Conservation (phyloP, 2,888 invertebrate species). For the Allophyes oxyacanthae region DNA sequence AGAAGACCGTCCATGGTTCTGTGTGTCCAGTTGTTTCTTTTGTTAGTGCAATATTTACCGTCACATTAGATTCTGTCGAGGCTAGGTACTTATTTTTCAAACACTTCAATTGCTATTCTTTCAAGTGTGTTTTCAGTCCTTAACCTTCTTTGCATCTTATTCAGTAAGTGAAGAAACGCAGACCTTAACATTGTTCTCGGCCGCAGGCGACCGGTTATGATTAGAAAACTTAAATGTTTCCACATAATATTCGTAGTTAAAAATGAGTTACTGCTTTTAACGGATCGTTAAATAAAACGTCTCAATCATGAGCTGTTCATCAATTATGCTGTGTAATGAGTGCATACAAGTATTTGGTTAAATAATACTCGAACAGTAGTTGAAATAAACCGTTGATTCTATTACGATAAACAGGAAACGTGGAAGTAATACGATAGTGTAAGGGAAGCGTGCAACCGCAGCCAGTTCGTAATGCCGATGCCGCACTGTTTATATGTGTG, state of each 20-base stretch:
- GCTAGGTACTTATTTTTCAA: conserved; percentile 5
- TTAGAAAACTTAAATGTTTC: too few relatives aligned
- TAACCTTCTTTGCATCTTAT: too few relatives aligned
- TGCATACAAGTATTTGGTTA: conserved; percentile 31
- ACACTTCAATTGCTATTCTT: not conserved
- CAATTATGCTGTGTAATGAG: conserved; percentile 29
- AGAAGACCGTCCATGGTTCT: too few relatives aligned
- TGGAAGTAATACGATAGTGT: conserved; percentile 69
- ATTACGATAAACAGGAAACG: conserved; percentile 60
- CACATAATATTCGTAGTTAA: not conserved
- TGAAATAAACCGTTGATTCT: conserved; percentile 30
- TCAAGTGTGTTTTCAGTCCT: too few relatives aligned
- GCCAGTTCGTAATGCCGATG: conserved; percentile 51
- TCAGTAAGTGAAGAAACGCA: too few relatives aligned
- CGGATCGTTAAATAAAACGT: conserved; percentile 19
- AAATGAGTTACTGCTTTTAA: not conserved
- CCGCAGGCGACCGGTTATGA: too few relatives aligned
- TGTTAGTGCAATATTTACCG: conserved; percentile 1
- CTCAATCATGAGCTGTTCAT: conserved; percentile 1
- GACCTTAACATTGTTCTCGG: too few relatives aligned
- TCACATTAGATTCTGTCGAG: not conserved
- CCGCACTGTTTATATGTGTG: conserved; percentile 23
- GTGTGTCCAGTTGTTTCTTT: not conserved
- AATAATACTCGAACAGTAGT: conserved; percentile 38
- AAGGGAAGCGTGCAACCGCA: conserved; percentile 62